These are phyloP conservation scores for Octomys mimax DNA, from an alignment of 2,797 vertebrate species.

Conservation along the genomic window DNA sequence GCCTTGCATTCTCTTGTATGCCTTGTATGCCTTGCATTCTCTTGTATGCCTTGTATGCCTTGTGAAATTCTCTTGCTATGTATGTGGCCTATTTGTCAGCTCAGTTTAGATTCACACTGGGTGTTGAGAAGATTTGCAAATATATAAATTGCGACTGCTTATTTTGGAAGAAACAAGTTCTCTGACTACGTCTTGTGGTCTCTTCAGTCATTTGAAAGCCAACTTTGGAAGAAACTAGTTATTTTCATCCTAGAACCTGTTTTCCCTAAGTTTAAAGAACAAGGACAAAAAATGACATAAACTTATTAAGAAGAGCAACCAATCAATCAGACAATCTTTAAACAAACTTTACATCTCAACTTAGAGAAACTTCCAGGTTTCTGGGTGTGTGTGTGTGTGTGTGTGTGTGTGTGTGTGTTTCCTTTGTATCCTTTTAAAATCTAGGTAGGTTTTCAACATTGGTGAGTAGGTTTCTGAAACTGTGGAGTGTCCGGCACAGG, in stretches of 20 bases:
- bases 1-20: too few species aligned
- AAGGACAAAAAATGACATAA: not conserved
- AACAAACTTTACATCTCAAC: not conserved
- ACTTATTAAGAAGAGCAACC: not conserved
- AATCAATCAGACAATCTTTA: not conserved
- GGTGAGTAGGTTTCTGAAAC: not conserved
- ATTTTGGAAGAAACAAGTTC: not conserved
- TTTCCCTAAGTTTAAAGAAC: not conserved
- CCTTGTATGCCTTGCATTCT: too few species aligned
- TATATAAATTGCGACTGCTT: not conserved
- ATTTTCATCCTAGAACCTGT: not conserved
- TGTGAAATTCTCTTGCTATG: not conserved
- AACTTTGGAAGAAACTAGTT: not conserved
- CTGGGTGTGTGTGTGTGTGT: not conserved
- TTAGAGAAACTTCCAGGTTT: not conserved
- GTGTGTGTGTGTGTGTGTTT: not conserved
- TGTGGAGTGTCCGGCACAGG: not conserved
- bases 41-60: too few species aligned
- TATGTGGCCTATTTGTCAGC: not conserved
- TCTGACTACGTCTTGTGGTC: not conserved
- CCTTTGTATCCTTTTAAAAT: not conserved
- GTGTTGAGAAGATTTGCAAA: not conserved
- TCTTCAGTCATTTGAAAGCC: slow-evolving; percentile 9
- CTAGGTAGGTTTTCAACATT: not conserved
- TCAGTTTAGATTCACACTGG: not conserved